Evolutionary conservation across 2,797 vertebrate genomes (phyloP).

Genomic region (Pipistrellus nathusii): DNA sequence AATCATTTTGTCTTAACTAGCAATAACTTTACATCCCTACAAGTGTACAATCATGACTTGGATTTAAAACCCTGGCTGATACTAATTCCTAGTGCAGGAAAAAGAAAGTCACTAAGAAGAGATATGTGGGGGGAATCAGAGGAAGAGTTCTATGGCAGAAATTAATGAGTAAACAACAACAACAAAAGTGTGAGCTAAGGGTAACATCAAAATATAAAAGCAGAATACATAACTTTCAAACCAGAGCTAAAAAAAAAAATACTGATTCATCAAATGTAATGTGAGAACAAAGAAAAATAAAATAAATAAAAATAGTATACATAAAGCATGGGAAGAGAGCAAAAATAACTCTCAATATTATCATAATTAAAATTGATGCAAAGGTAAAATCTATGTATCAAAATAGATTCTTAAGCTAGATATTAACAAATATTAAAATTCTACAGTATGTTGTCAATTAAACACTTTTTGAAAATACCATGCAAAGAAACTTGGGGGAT

Average conservation of each 20-base stretch:
- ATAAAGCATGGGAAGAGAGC: neutral
- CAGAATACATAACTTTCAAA: constrained; percentile 5
- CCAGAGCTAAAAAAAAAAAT: neutral
- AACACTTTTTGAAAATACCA: neutral
- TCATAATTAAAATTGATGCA: neutral
- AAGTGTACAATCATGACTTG: neutral
- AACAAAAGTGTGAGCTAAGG: neutral
- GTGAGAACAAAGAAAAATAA: neutral
- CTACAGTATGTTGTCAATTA: neutral
- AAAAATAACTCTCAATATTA: neutral
- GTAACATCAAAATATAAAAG: neutral
- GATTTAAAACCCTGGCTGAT: neutral
- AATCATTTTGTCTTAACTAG: neutral
- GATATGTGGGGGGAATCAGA: neutral
- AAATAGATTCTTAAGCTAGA: neutral
- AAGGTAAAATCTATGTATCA: neutral
- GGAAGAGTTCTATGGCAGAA: neutral
- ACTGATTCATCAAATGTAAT: neutral
- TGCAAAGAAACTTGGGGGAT: neutral
- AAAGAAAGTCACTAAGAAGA: neutral
- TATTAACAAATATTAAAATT: neutral
- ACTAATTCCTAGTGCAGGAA: neutral
- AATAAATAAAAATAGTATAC: neutral
- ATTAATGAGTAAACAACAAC: neutral
- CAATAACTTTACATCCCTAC: neutral